Percentiles rank a stretch among this genome's conserved stretches.
Evolutionary conservation across 2,888 invertebrate species (phyloP).

Genomic region (Agriopis marginaria): DNA sequence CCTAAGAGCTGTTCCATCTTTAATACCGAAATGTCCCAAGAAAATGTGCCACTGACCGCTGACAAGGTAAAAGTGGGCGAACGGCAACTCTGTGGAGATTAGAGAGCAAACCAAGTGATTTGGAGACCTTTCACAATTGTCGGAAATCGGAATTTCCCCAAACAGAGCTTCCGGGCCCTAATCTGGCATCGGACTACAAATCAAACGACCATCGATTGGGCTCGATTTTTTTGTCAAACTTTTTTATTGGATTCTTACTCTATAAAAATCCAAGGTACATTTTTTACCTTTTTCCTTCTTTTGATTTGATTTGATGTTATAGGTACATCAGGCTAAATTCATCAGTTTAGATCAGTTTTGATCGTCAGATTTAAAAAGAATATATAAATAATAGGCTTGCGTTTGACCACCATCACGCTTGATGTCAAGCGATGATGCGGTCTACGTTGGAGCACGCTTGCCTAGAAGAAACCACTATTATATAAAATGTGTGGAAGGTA

Average conservation of each 20-base stretch:
- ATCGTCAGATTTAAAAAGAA: too few relatives aligned
- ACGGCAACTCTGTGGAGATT: conserved; percentile 22
- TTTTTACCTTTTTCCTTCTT: neutral
- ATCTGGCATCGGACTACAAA: conserved; percentile 69
- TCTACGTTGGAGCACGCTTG: too few relatives aligned
- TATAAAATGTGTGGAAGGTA: too few relatives aligned
- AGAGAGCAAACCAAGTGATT: conserved; percentile 66
- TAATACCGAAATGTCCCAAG: neutral
- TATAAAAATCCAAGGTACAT: conserved; percentile 35
- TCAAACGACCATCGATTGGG: conserved; percentile 61
- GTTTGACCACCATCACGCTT: too few relatives aligned
- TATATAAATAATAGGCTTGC: too few relatives aligned
- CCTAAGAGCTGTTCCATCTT: neutral
- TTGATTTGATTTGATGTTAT: too few relatives aligned
- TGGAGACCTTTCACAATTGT: conserved; percentile 67
- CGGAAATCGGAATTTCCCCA: conserved; percentile 74
- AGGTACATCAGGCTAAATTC: too few relatives aligned
- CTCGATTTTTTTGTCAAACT: conserved; percentile 52
- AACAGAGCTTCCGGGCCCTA: conserved; percentile 64
- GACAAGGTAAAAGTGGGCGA: neutral
- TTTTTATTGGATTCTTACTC: conserved; percentile 39
- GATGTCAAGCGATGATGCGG: too few relatives aligned
- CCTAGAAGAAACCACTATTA: too few relatives aligned
- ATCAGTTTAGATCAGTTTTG: too few relatives aligned
- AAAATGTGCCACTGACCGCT: conserved; percentile 4